phyloP scores from a whole-genome alignment of 1,140 invertebrate species.

The Pemphigus obesinymphae region DNA sequence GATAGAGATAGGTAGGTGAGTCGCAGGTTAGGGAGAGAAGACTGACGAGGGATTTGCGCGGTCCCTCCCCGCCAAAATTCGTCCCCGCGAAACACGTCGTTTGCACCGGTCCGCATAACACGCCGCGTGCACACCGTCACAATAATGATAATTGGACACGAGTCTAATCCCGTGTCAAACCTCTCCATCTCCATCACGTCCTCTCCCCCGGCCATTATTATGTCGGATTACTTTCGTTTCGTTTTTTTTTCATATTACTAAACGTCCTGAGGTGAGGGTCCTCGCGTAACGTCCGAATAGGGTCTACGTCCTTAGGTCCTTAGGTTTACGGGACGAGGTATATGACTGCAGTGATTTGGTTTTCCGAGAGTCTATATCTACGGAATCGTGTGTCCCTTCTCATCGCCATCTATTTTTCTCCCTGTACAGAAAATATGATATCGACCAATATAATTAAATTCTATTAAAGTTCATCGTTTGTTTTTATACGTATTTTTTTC shows the following conservation, averaged over 20 bases:
- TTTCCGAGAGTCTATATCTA: not conserved
- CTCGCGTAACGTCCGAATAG: not conserved
- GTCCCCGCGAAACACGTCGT: not conserved
- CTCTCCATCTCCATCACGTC: not conserved
- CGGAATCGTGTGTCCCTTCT: not conserved
- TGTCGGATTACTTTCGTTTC: slow-evolving; percentile 13
- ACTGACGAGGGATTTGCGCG: not conserved
- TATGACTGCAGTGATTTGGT: too few relatives aligned
- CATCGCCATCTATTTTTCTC: not conserved
- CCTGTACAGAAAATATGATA: not conserved
- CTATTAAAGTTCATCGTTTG: not conserved
- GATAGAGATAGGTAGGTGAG: not conserved
- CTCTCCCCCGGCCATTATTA: not conserved
- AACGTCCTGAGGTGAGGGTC: not conserved
- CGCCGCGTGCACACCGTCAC: not conserved
- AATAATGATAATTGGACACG: slow-evolving; percentile 9
- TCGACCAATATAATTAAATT: not conserved
- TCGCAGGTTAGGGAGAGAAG: not conserved
- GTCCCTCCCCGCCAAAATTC: not conserved
- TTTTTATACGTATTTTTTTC: not conserved
- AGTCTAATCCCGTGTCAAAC: slow-evolving; percentile 4
- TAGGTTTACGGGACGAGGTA: not conserved
- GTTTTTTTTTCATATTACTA: slow-evolving; percentile 2
- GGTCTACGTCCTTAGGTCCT: not conserved
- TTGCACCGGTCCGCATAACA: not conserved